Evolutionary conservation across 64 coral and sea anemone species (phyloP).

Genomic region (Astreopora myriophthalma): DNA sequence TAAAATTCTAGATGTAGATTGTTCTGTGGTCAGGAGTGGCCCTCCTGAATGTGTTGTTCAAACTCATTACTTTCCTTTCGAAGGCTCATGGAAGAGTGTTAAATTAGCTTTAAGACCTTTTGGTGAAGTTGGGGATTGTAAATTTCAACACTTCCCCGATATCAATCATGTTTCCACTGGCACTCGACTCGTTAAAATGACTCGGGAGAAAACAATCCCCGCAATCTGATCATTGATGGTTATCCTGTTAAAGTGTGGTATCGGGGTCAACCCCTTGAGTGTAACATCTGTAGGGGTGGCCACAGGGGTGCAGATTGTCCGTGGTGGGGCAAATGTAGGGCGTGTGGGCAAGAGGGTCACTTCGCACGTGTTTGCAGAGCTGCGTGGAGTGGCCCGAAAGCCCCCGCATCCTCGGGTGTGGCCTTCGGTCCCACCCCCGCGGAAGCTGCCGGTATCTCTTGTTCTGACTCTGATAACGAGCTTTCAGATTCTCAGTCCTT

Average conservation of each 20-base stretch:
- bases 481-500: too few species aligned
- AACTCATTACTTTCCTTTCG: neutral
- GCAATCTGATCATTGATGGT: neutral
- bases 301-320: neutral
- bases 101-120: neutral
- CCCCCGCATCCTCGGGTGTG: neutral
- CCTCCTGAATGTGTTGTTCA: neutral
- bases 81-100: neutral
- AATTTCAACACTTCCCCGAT: neutral
- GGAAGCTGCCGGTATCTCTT: too few species aligned
- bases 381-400: neutral
- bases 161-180: neutral
- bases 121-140: too few species aligned
- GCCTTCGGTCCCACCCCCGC: neutral
- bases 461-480: too few species aligned
- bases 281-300: neutral
- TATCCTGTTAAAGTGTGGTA: neutral
- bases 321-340: neutral
- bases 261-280: neutral
- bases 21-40: too few species aligned
- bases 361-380: neutral
- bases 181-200: neutral
- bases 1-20: too few species aligned
- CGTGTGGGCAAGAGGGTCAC: neutral
- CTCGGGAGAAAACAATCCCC: neutral